These are phyloP conservation scores for Ciona savignyi DNA, from an alignment of 23 tunicate genomes.

Conservation along the genomic window DNA sequence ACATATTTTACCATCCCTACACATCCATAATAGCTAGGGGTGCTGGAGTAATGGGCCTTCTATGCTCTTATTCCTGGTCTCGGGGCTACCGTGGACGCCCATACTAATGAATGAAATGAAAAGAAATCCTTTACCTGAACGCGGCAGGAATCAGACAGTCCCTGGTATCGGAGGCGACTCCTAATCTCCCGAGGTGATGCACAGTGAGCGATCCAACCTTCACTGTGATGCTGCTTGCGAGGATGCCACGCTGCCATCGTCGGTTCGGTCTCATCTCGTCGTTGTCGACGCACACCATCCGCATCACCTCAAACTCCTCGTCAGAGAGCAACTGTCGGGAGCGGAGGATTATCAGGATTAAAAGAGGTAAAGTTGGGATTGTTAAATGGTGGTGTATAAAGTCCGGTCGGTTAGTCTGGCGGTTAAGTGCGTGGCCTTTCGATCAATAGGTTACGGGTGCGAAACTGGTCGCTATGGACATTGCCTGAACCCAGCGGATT, in stretches of 20 bases:
- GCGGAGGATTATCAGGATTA: no score
- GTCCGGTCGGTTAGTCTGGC: no score
- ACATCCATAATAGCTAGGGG: background rate
- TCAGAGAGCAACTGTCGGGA: constrained; percentile 15
- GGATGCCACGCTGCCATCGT: constrained; percentile 81
- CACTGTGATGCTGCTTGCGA: constrained; percentile 30
- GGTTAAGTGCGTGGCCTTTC: no score
- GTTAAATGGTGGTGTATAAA: no score
- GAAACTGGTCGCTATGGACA: no score
- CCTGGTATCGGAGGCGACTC: constrained; percentile 41
- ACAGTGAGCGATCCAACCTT: constrained; percentile 64
- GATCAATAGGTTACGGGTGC: no score
- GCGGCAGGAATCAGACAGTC: constrained; percentile 58
- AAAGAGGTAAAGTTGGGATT: no score
- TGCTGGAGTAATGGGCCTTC: no score
- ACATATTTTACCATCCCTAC: no score
- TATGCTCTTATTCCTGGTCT: no score
- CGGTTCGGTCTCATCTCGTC: constrained; percentile 73
- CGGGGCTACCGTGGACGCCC: no score
- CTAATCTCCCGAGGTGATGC: constrained; percentile 51
- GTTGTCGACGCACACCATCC: constrained; percentile 72
- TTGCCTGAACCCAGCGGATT: no score
- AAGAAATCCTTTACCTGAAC: constrained; percentile 54
- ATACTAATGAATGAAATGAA: background rate
- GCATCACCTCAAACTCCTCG: constrained; percentile 57